Conservation (phyloP, 2,888 invertebrate species). For the Thelaira solivaga region DNA sequence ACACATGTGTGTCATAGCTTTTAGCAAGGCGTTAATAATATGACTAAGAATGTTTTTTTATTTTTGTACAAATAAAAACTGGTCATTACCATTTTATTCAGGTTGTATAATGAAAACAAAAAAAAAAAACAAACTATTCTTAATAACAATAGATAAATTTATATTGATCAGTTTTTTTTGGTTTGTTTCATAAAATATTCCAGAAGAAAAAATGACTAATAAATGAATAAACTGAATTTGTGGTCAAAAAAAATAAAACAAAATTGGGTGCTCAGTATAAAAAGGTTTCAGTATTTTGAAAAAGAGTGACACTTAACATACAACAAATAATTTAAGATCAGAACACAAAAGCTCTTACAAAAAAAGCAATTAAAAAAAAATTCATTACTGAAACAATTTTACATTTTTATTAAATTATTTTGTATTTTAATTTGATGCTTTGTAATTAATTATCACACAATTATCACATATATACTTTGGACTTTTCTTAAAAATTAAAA, state of each 20-base stretch:
- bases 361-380: background rate
- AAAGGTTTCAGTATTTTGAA: background rate
- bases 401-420: no score
- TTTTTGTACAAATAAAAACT: slow-evolving; percentile 24
- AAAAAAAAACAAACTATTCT: slow-evolving; percentile 37
- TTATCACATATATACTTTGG: no score
- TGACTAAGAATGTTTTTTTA: slow-evolving; percentile 63
- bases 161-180: slow-evolving; percentile 41
- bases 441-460: no score
- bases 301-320: slow-evolving; percentile 8
- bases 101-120: no score
- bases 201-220: slow-evolving; percentile 51
- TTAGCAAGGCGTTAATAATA: slow-evolving; percentile 47
- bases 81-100: slow-evolving; percentile 27
- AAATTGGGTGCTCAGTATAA: slow-evolving; percentile 32
- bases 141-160: slow-evolving; percentile 48
- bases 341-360: background rate
- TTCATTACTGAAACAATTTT: background rate
- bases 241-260: background rate
- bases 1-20: slow-evolving; percentile 59
- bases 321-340: slow-evolving; percentile 35
- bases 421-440: no score
- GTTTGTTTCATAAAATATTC: slow-evolving; percentile 2
- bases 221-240: slow-evolving; percentile 12
- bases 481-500: no score